phyloP scores from a whole-genome alignment of 2,888 invertebrate species.

The Hirtodrosophila confusa region DNA sequence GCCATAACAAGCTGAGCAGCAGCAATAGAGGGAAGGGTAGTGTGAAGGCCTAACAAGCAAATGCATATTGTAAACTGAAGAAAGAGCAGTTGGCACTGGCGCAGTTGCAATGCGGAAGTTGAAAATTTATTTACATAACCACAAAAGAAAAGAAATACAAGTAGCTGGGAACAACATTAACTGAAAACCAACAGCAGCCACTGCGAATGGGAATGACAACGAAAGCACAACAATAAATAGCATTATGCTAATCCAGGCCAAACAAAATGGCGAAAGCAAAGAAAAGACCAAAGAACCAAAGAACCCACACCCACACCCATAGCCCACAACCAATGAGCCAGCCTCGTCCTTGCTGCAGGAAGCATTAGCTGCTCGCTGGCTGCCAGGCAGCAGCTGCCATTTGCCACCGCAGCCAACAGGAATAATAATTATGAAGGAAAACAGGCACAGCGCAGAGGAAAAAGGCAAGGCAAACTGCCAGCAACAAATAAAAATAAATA shows the following conservation, averaged over 20 bases:
- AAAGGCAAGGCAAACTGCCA: conserved; percentile 37
- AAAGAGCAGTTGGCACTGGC: conserved; percentile 33
- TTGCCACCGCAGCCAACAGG: conserved; percentile 53
- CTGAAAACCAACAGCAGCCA: conserved; percentile 51
- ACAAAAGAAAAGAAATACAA: conserved; percentile 66
- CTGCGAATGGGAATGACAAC: conserved; percentile 57
- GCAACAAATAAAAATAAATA: conserved; percentile 54
- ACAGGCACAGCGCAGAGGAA: conserved; percentile 32
- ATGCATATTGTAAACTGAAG: conserved; percentile 37
- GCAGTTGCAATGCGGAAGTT: conserved; percentile 63
- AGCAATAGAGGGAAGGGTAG: neutral
- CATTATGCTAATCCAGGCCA: conserved; percentile 80
- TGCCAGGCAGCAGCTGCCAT: conserved; percentile 57
- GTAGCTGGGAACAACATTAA: conserved; percentile 68
- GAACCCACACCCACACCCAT: neutral
- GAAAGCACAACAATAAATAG: conserved; percentile 79
- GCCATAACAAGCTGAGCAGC: conserved; percentile 35
- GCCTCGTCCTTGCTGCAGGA: conserved; percentile 28
- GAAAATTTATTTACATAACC: conserved; percentile 70
- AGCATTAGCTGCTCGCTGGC: conserved; percentile 41
- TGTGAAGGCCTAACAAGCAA: conserved; percentile 36
- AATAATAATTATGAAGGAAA: conserved; percentile 65
- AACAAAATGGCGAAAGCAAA: conserved; percentile 77
- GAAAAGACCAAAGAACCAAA: conserved; percentile 52
- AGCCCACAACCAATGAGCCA: conserved; percentile 1